A percentile compares a stretch with the other conserved stretches of the same genome.
These are phyloP conservation scores for Buphagus erythrorhynchus DNA, from an alignment of 2,797 vertebrate species.

Conservation along the genomic window DNA sequence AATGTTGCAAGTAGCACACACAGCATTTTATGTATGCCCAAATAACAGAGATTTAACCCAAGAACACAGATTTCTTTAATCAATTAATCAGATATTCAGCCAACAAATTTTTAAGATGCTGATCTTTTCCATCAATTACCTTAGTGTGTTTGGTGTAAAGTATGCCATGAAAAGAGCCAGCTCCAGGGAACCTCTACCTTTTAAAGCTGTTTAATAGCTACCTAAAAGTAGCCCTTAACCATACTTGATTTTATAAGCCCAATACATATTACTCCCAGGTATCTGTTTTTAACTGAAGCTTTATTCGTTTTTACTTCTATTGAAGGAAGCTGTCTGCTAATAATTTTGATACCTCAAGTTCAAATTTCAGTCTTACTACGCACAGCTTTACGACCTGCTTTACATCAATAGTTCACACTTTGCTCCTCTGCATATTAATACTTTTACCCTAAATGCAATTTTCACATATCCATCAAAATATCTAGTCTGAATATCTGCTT, in stretches of 20 bases:
- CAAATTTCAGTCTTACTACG: background rate
- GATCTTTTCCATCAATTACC: background rate
- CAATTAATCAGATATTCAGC: background rate
- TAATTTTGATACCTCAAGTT: background rate
- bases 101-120: background rate
- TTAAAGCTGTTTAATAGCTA: background rate
- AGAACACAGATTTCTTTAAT: background rate
- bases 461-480: background rate
- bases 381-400: background rate
- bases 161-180: background rate
- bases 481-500: background rate
- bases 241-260: background rate
- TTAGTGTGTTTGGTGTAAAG: background rate
- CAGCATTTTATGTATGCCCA: background rate
- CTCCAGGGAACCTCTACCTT: background rate
- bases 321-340: background rate
- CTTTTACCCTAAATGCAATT: background rate
- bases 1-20: background rate
- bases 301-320: background rate
- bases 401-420: background rate
- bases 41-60: background rate
- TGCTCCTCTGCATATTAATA: background rate
- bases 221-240: background rate
- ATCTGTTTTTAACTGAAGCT: background rate
- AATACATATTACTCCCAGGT: background rate